Conservation (phyloP, 2,797 vertebrate species). For the Meda fulgida region DNA sequence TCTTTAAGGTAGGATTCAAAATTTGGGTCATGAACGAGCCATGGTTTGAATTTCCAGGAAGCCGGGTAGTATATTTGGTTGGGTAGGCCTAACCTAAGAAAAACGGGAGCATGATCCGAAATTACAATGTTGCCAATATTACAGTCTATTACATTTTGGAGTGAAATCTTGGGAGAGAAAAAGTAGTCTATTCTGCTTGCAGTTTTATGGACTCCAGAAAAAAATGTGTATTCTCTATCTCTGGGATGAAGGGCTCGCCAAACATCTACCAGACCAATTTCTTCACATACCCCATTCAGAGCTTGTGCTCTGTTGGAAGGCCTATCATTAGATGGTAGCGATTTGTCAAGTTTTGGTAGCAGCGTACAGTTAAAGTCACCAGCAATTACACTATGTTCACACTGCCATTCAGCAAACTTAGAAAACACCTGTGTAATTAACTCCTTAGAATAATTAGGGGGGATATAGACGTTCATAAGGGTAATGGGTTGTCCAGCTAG, state of each 20-base stretch:
- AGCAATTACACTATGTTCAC: not conserved
- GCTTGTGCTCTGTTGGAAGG: no score
- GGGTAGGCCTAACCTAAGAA: not conserved
- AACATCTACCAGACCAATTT: no score
- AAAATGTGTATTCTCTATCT: not conserved
- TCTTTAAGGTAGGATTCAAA: not conserved
- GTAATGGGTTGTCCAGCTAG: not conserved
- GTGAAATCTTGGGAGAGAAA: not conserved
- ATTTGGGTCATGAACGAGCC: not conserved
- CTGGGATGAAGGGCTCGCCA: no score
- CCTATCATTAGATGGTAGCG: no score
- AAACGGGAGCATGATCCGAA: not conserved
- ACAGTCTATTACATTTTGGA: not conserved
- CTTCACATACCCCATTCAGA: no score
- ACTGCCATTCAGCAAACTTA: constrained; percentile 13
- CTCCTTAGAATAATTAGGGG: not conserved
- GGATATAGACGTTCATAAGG: not conserved
- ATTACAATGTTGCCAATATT: not conserved
- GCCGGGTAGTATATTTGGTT: not conserved
- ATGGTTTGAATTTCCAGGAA: not conserved
- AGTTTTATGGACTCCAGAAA: constrained; percentile 10
- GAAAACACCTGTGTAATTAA: constrained; percentile 3
- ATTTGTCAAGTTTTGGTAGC: no score
- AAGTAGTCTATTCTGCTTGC: constrained; percentile 8
- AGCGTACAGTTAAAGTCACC: not conserved